Percentiles rank a stretch among this genome's conserved stretches.
These are phyloP conservation scores for Anabas testudineus DNA, from an alignment of 2,797 vertebrate species.

Conservation along the genomic window DNA sequence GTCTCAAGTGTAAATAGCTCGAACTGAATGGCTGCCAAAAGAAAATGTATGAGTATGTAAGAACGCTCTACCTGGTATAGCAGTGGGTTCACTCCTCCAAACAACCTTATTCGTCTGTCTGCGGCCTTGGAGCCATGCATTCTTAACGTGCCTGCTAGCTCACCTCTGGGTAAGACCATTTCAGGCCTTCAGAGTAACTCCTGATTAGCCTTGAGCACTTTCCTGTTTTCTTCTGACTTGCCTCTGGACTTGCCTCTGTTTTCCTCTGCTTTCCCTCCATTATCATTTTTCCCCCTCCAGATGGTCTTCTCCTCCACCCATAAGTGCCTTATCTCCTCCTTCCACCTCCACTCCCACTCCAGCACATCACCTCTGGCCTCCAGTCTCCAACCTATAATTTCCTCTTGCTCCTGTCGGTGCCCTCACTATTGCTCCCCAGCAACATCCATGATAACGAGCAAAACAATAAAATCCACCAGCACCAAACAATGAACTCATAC, in stretches of 20 bases:
- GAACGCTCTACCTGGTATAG: too few relatives aligned
- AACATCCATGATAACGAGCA: constrained; percentile 29
- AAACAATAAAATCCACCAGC: constrained; percentile 47
- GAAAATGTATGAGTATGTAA: constrained; percentile 31
- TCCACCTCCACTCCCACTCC: constrained; percentile 27
- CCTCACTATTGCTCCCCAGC: constrained; percentile 23
- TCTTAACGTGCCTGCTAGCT: constrained; percentile 60
- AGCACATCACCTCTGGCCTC: constrained; percentile 56
- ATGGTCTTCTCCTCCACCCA: constrained; percentile 38
- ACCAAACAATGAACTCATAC: constrained; percentile 22
- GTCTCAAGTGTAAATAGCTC: constrained; percentile 44
- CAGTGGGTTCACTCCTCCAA: constrained; percentile 17
- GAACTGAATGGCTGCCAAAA: constrained; percentile 64
- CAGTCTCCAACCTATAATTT: constrained; percentile 68
- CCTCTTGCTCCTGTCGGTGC: constrained; percentile 18
- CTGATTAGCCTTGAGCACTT: constrained; percentile 64
- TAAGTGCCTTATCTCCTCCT: constrained; percentile 59
- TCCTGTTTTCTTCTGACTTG: constrained; percentile 49
- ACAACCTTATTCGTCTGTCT: constrained; percentile 26
- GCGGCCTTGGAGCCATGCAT: constrained; percentile 48
- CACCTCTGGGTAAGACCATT: constrained; percentile 57
- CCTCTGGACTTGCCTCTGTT: constrained; percentile 60
- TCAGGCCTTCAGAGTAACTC: constrained; percentile 41
- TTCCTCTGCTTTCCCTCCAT: constrained; percentile 53
- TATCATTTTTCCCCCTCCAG: constrained; percentile 39